These are phyloP conservation scores for Xiphydria camelus DNA, from an alignment of 2,888 invertebrate genomes.

Conservation along the genomic window DNA sequence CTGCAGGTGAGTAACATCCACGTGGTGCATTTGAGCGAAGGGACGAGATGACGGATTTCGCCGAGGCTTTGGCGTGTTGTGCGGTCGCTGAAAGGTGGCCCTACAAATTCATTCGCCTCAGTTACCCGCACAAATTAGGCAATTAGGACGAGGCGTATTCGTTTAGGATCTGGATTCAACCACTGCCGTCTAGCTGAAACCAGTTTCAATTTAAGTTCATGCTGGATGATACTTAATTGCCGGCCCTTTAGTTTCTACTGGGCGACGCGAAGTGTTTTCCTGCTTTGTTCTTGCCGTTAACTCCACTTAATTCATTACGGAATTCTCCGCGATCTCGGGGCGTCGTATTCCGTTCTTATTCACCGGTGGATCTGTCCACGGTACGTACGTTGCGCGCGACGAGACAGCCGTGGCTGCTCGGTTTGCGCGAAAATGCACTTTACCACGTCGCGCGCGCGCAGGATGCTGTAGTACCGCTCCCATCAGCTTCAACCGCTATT, in stretches of 20 bases:
- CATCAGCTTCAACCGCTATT: not conserved
- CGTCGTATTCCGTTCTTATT: no score
- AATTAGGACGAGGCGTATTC: conserved; percentile 22
- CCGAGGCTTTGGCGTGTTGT: no score
- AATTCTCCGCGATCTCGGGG: conserved; percentile 8
- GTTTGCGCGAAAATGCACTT: no score
- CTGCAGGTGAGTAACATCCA: no score
- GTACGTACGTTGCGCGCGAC: no score
- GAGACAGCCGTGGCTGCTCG: no score
- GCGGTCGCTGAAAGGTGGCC: conserved; percentile 29
- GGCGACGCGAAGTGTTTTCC: not conserved
- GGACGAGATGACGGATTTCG: conserved; percentile 2
- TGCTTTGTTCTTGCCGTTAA: conserved; percentile 10
- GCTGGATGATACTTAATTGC: conserved; percentile 5
- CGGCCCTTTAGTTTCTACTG: conserved; percentile 18
- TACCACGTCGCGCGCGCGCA: no score
- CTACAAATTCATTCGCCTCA: conserved; percentile 28
- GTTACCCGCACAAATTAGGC: conserved; percentile 31
- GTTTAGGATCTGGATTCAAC: conserved; percentile 34
- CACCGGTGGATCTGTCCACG: no score
- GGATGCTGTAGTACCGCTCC: no score
- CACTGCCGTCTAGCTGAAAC: conserved; percentile 43
- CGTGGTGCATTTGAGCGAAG: no score
- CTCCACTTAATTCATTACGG: conserved; percentile 36
- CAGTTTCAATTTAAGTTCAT: conserved; percentile 48